Percentiles rank a stretch among this genome's conserved stretches.
Evolutionary conservation across 92 coral and sea anemone species (phyloP).

Genomic region (Porites lobata): DNA sequence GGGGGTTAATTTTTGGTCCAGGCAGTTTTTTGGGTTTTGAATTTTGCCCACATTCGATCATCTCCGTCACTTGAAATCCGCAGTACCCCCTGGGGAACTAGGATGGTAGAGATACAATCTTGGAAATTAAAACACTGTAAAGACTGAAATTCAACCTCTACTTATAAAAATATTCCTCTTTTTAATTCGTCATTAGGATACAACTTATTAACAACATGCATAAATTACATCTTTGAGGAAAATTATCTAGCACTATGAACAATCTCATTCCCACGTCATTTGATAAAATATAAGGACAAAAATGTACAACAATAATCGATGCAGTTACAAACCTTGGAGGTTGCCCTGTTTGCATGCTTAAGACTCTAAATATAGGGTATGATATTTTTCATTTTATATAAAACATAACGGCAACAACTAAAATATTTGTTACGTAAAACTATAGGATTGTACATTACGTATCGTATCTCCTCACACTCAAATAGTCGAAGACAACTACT

Average conservation of each 20-base stretch:
- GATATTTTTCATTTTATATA: background rate
- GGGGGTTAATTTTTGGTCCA: too few relatives aligned
- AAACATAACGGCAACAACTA: background rate
- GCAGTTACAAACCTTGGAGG: background rate
- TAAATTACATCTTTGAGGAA: conserved; percentile 35
- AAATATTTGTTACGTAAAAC: background rate
- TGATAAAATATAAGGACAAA: background rate
- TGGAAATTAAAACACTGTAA: background rate
- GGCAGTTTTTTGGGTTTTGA: too few relatives aligned
- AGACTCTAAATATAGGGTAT: background rate
- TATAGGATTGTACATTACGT: background rate
- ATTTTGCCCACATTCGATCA: too few relatives aligned
- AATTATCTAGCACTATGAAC: background rate
- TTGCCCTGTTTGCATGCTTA: background rate
- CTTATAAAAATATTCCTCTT: conserved; percentile 30
- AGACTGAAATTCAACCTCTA: background rate
- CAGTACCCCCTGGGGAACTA: too few relatives aligned
- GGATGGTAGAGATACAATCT: too few relatives aligned
- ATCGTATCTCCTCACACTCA: background rate
- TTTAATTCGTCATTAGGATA: background rate
- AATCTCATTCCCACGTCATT: background rate
- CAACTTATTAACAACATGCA: conserved; percentile 5
- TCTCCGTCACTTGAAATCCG: too few relatives aligned
- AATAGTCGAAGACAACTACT: too few relatives aligned
- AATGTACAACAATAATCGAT: background rate